A percentile compares a stretch with the other conserved stretches of the same genome.
These are phyloP conservation scores for Cephus rjabovi DNA, from an alignment of 2,888 invertebrate genomes.

Conservation along the genomic window DNA sequence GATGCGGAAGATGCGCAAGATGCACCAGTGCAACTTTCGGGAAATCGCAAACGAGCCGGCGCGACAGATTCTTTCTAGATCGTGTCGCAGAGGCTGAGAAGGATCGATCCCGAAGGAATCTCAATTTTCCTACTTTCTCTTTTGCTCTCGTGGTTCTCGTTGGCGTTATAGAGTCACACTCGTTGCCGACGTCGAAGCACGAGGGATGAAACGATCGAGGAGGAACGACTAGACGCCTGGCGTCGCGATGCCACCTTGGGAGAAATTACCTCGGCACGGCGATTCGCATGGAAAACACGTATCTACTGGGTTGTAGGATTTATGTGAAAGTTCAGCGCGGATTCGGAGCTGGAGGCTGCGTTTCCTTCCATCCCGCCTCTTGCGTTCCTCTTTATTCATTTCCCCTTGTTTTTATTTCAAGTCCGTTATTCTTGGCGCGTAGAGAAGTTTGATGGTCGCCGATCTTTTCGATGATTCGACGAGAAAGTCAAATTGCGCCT, in stretches of 20 bases:
- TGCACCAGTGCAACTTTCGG: too few species aligned
- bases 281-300: constrained; percentile 47
- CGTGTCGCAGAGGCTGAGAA: too few species aligned
- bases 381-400: constrained; percentile 6
- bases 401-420: constrained; percentile 24
- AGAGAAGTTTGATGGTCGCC: constrained; percentile 25
- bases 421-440: constrained; percentile 31
- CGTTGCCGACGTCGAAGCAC: too few species aligned
- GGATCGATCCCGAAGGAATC: too few species aligned
- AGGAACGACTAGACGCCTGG: too few species aligned
- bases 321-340: constrained; percentile 38
- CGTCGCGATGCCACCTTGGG: constrained; percentile 20
- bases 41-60: too few species aligned
- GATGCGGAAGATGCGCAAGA: too few species aligned
- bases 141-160: too few species aligned
- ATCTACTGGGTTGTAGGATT: constrained; percentile 44
- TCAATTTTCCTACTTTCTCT: too few species aligned
- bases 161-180: too few species aligned
- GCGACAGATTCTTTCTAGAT: too few species aligned
- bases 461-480: constrained; percentile 35
- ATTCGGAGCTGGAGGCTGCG: constrained; percentile 11
- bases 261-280: constrained; percentile 32
- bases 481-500: constrained; percentile 21
- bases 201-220: too few species aligned
- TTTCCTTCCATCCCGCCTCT: background rate